A percentile compares a stretch with the other conserved stretches of the same genome.
These are phyloP conservation scores for Rhincodon typus DNA, from an alignment of 2,797 vertebrate species.

Conservation along the genomic window DNA sequence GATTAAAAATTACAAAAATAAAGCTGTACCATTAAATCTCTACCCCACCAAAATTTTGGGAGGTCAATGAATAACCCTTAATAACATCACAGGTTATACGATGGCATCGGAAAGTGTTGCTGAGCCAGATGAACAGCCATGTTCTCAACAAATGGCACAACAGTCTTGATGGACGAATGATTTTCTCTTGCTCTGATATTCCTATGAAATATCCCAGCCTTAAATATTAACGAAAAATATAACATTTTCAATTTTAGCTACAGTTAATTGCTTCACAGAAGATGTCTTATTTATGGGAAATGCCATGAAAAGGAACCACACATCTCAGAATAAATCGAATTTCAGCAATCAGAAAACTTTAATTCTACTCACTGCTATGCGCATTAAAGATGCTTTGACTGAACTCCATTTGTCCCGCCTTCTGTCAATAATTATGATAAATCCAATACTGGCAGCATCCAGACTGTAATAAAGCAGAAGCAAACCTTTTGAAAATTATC, in stretches of 20 bases:
- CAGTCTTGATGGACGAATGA: no score
- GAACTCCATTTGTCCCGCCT: conserved; percentile 93
- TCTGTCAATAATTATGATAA: conserved; percentile 87
- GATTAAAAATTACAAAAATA: no score
- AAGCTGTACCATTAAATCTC: no score
- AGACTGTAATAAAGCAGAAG: conserved; percentile 62
- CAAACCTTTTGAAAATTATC: conserved; percentile 22
- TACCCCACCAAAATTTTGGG: no score
- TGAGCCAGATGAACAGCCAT: no score
- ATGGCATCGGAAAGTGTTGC: no score
- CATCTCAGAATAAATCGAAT: background rate
- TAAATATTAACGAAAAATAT: background rate
- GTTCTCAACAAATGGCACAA: no score
- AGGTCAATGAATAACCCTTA: no score
- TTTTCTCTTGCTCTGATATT: no score
- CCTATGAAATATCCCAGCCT: background rate
- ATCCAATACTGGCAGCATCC: conserved; percentile 89
- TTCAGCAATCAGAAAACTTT: background rate
- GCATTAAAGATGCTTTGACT: conserved; percentile 79
- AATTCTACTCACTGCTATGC: conserved; percentile 72
- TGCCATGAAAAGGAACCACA: background rate
- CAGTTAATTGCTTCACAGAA: background rate
- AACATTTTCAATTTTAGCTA: background rate
- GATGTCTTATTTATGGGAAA: background rate
- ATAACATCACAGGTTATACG: no score